Base-by-base conservation (phyloP, 2,113 vertebrate species). In the Orientallactaga bullata region DNA sequence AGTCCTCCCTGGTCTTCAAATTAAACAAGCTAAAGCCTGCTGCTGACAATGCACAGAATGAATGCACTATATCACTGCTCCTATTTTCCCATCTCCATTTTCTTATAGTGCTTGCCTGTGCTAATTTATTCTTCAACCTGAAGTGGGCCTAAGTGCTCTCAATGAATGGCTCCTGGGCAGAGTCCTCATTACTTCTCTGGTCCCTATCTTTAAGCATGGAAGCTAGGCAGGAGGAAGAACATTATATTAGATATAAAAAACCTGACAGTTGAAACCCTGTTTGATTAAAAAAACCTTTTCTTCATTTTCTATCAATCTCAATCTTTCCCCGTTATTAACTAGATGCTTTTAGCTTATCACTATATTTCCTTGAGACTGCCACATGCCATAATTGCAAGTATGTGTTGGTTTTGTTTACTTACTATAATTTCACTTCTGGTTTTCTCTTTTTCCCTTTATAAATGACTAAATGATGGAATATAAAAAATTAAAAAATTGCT, bases 381-480 rank as follows among this genome's bases (percentile, higher is more conserved):
- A 74, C 12, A 66, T 51, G 90, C n/a, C 15, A 26, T 76, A 35
- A 87, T 94, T 32, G 23, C 17, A 87, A 84, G 28, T 77, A 16
- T 84, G 61, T 61, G 28, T 89, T 61, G 60, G n/a, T 73, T 77
- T 90, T 74, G n/a, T 77, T 90, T 93, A n/a, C 35, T 84, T 79
- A 87, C 32, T 87, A 23, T 87, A 18, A 17, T 87, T 96, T 88
- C 55, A 84, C 26, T 84, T 94, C 26, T 37, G 80, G 1, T 39
- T 86, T 95, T 88, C n/a, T 65, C 28, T 63, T 89, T 79, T 39
- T 65, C 39, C 32, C 42, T 68, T 90, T 55, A 80, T 66, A 94
- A 87, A 92, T 35, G 12, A 11, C 24, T 89, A 87, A 91, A 84
- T 39, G 91, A 90, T 87, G 20, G 10, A 12, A 55, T 95, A 65